These are phyloP conservation scores for Streblospio benedicti DNA, from an alignment of 1,140 invertebrate genomes.

Conservation along the genomic window DNA sequence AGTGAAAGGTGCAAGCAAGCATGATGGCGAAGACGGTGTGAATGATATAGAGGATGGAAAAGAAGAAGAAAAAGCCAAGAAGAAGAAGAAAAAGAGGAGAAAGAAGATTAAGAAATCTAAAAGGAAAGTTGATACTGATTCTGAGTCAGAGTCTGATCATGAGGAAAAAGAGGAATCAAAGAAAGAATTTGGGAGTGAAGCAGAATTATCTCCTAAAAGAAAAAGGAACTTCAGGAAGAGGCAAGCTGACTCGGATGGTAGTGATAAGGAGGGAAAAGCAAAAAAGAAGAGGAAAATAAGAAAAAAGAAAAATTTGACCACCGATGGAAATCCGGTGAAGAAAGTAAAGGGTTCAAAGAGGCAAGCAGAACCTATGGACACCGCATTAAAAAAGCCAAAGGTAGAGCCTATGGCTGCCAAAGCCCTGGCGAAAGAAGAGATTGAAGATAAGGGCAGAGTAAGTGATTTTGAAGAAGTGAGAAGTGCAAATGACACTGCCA, in stretches of 20 bases:
- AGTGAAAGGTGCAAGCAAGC: background rate
- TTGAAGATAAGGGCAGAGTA: conserved; percentile 1
- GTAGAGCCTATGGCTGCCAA: background rate
- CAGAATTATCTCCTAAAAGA: background rate
- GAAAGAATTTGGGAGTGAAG: background rate
- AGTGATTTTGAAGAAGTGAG: conserved; percentile 10
- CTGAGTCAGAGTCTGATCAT: background rate
- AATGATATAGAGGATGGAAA: background rate
- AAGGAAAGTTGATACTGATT: background rate
- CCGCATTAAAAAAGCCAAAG: background rate
- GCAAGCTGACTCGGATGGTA: background rate
- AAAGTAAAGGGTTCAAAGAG: too few species aligned
- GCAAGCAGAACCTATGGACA: too few species aligned
- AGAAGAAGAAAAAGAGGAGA: conserved; percentile 15
- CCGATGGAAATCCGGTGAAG: too few species aligned
- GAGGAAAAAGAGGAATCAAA: background rate
- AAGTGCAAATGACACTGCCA: background rate
- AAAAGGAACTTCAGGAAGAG: background rate
- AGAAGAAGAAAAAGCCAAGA: conserved; percentile 3
- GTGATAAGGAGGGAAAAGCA: background rate
- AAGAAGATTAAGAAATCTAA: conserved; percentile 9
- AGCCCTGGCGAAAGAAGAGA: background rate
- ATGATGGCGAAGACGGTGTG: background rate
- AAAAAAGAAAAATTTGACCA: too few species aligned
- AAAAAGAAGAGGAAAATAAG: background rate